Base-by-base conservation (phyloP, 1,140 invertebrate species). In the Drosophila kanapiae region DNA sequence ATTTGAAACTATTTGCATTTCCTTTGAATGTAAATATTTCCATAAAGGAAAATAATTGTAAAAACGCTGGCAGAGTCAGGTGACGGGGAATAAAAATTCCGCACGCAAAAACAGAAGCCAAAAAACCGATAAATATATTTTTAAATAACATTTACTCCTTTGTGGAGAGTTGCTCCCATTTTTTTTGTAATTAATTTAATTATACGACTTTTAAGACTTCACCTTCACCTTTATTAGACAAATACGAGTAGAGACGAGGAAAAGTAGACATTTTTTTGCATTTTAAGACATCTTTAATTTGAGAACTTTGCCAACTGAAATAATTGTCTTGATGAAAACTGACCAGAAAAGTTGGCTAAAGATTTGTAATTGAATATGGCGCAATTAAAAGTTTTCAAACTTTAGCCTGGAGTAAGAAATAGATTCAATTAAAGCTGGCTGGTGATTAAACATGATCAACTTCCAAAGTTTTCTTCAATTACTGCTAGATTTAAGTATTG, bases 1-100 rank as follows among this genome's bases (percentile, higher is more conserved):
- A 70, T 29, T 31, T 8, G 6, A 35, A 47, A 60, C 11, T 60
- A 59, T 72, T 74, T 74, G 68, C 68, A 72, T 60, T 43, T 11
- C 51, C 13, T 45, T 47, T 69, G 33, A 68, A 54, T 47, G 67
- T 48, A 47, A 70, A 70, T 45, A 56, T 47, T 68, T 68, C 27
- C 31, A 72, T 51, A 31, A 35, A 29, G 13, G 8, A 60, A 56
- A 71, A 71, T 59, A 49, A 59, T 59, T 64, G 33, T 29, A 27
- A 31, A 57, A 49, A 35, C 14, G 0, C 13, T 23, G 11, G 33
- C 35, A 11, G 31, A 16, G 10, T 33, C 14, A 31, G 58, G 18
- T 33, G 16, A 16, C 6, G 16, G 18, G 31, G 6, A 8, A 18
- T n/a, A n/a, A n/a, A n/a, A n/a, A n/a, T n/a, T n/a, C n/a, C n/a